phyloP scores from a whole-genome alignment of 2,797 vertebrate species.

The Antrozous pallidus region DNA sequence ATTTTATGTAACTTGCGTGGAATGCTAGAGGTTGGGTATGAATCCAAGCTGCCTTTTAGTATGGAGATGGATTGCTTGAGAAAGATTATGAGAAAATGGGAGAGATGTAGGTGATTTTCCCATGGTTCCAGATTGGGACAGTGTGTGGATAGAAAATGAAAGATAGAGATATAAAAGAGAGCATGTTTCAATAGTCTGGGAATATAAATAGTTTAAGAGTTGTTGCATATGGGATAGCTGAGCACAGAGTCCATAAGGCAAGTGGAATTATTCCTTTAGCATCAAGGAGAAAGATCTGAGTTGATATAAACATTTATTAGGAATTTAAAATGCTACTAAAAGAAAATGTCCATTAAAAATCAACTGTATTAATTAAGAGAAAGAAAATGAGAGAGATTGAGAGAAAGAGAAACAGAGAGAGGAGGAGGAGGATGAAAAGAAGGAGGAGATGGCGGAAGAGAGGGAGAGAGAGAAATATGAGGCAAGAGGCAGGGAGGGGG shows the following conservation, averaged over 20 bases:
- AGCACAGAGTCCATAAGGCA: background rate
- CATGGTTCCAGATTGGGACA: background rate
- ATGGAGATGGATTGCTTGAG: background rate
- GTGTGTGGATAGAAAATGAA: background rate
- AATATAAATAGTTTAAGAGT: background rate
- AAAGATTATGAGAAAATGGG: background rate
- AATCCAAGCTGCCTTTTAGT: background rate
- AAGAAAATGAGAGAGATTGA: background rate
- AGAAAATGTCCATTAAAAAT: background rate
- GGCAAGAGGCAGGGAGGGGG: too few species aligned
- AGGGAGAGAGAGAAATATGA: background rate
- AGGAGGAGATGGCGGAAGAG: background rate
- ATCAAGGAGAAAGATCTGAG: background rate
- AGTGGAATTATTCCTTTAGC: background rate
- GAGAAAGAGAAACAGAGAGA: background rate
- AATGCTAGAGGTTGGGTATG: background rate
- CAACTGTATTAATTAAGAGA: background rate
- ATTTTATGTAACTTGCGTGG: background rate
- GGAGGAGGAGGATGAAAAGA: background rate
- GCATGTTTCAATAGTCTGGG: background rate
- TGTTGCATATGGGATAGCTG: background rate
- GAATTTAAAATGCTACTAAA: constrained; percentile 4
- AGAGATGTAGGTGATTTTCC: background rate
- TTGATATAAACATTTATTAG: background rate
- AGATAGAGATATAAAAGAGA: background rate